phyloP scores from a whole-genome alignment of 1,140 invertebrate genomes.

The Trichonephila inaurata region DNA sequence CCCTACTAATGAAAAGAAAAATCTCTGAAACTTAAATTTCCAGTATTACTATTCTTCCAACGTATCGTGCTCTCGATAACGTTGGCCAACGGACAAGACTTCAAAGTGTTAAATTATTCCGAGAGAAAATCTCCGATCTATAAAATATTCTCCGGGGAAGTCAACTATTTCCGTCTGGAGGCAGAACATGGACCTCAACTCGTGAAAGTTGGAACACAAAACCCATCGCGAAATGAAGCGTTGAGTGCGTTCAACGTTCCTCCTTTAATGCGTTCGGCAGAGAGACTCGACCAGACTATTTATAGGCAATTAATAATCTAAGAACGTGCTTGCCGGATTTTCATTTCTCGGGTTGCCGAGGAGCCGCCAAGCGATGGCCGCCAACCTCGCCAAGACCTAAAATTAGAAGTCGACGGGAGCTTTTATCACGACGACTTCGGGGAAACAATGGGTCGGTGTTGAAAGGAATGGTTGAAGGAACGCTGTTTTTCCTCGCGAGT shows the following conservation, averaged over 20 bases:
- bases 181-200: neutral
- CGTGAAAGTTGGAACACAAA: neutral
- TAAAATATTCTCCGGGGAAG: neutral
- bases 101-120: neutral
- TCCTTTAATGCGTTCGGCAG: constrained; percentile 25
- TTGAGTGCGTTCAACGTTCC: neutral
- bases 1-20: too few species aligned
- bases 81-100: neutral
- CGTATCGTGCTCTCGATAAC: too few species aligned
- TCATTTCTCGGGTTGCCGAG: constrained; percentile 15
- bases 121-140: neutral
- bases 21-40: too few species aligned
- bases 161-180: neutral
- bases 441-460: constrained; percentile 9
- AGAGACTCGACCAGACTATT: constrained; percentile 48
- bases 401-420: constrained; percentile 1
- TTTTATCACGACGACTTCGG: constrained; percentile 16
- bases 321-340: constrained; percentile 56
- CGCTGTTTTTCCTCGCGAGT: neutral
- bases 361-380: neutral
- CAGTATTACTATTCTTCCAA: too few species aligned
- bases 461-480: neutral
- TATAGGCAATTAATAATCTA: constrained; percentile 69
- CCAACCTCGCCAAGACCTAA: constrained; percentile 1
- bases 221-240: constrained; percentile 5